Base-by-base conservation (phyloP, 1,140 invertebrate species). In the Drosophila rhopaloa region DNA sequence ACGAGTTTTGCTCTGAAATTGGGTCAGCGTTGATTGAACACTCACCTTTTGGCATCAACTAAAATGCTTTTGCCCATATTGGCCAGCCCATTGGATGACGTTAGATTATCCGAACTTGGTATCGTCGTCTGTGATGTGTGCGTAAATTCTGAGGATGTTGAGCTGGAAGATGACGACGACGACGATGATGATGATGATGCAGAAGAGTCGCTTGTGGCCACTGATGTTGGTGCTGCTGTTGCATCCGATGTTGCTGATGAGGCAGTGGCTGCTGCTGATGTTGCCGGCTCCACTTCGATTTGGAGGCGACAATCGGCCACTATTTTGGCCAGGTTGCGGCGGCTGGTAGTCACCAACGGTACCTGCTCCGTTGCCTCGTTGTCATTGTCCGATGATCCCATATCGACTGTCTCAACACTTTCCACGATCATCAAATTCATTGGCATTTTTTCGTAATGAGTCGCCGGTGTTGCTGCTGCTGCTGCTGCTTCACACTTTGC, bases 91-190 rank as follows among this genome's bases (percentile, higher is more conserved):
- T 76, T 70, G 63, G 73, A 76, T 76, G 79, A 81, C 70, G 79
- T 83, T 82, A 82, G 81, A 84, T 88, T 88, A 83, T 88, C 84
- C 84, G 84, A 75, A 89, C 84, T 89, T 80, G 84, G 84, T 66
- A 88, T 89, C 66, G 83, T 86, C 11, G 83, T 86, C 68, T 86
- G 83, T 83, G 83, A 86, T 79, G 83, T 86, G 61, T 89, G 79
- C 84, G 79, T 86, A 76, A 81, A 83, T 65, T 88, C 84, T 54
- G 83, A 80, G 57, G 83, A 88, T 73, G 84, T 83, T 29, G 73
- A 77, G 63, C 74, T 76, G 41, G 81, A 67, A 40, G 76, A 75
- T 5, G 80, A 65, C 1, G 79, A 68, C 9, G 72, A 76, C 1
- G 71, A 70, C 10, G 76, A 76, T 1, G 76, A 53, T 5, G 65